phyloP scores from a whole-genome alignment of 2,888 invertebrate genomes.

The Microctonus aethiopoides region DNA sequence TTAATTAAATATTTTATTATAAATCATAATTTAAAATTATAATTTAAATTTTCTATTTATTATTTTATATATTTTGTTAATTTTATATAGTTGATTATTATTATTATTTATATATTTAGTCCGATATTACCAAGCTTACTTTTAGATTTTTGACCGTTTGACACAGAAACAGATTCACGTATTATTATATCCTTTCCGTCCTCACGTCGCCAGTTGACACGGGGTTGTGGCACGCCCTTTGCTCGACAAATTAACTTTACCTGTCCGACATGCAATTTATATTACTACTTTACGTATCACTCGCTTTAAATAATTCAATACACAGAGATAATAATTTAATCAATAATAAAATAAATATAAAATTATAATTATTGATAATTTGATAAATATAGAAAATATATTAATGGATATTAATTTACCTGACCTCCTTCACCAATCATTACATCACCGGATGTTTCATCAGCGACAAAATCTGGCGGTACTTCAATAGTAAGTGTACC shows the following conservation, averaged over 20 bases:
- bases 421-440: constrained; percentile 86
- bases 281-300: neutral
- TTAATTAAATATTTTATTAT: neutral
- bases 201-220: constrained; percentile 86
- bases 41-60: neutral
- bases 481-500: constrained; percentile 87
- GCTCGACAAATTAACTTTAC: constrained; percentile 74
- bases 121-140: constrained; percentile 45
- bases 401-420: constrained; percentile 45
- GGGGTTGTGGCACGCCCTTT: constrained; percentile 82
- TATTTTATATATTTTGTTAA: neutral
- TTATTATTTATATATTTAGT: neutral
- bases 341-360: too few species aligned
- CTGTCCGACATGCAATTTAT: constrained; percentile 47
- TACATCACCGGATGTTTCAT: constrained; percentile 90
- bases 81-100: neutral
- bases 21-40: too few species aligned
- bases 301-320: too few species aligned
- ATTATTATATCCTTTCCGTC: constrained; percentile 84
- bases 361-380: too few species aligned
- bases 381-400: too few species aligned
- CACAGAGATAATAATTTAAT: too few species aligned
- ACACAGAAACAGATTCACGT: constrained; percentile 70
- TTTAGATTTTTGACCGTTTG: constrained; percentile 52
- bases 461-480: constrained; percentile 89